Evolutionary conservation across 1,140 invertebrate species (phyloP).

Genomic region (Drosophila teissieri): DNA sequence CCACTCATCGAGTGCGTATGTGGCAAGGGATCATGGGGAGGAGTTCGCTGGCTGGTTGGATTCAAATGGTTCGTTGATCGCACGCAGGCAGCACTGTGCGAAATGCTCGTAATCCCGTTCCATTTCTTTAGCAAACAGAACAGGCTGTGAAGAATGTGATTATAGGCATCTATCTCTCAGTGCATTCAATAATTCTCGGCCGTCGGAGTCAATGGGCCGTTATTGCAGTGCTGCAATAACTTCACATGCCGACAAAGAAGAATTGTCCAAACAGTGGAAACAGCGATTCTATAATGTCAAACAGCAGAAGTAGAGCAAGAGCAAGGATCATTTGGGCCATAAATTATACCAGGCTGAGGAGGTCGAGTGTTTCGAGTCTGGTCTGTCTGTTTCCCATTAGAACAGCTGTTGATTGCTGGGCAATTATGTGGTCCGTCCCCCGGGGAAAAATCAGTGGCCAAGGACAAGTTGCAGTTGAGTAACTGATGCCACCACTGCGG

Average conservation of each 20-base stretch:
- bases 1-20: constrained; percentile 44
- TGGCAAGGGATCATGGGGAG: not conserved
- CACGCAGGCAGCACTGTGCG: constrained; percentile 32
- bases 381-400: constrained; percentile 19
- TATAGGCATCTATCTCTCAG: constrained; percentile 28
- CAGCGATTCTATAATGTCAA: constrained; percentile 50
- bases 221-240: constrained; percentile 28
- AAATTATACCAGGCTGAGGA: constrained; percentile 58
- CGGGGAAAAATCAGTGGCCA: constrained; percentile 69
- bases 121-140: too few relatives aligned
- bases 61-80: constrained; percentile 16
- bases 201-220: constrained; percentile 17
- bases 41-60: constrained; percentile 33
- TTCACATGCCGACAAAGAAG: constrained; percentile 70
- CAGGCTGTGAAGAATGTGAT: too few relatives aligned
- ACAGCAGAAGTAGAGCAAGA: constrained; percentile 47
- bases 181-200: constrained; percentile 48
- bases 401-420: constrained; percentile 63
- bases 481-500: constrained; percentile 36
- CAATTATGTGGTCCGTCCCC: constrained; percentile 72
- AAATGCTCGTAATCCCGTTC: constrained; percentile 1
- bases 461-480: constrained; percentile 37
- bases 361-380: not conserved
- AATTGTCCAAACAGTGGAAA: constrained; percentile 56
- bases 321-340: constrained; percentile 54